phyloP scores from a whole-genome alignment of 30 jellyfish, hydroid and myxozoan genomes.

The Chironex yamaguchii region DNA sequence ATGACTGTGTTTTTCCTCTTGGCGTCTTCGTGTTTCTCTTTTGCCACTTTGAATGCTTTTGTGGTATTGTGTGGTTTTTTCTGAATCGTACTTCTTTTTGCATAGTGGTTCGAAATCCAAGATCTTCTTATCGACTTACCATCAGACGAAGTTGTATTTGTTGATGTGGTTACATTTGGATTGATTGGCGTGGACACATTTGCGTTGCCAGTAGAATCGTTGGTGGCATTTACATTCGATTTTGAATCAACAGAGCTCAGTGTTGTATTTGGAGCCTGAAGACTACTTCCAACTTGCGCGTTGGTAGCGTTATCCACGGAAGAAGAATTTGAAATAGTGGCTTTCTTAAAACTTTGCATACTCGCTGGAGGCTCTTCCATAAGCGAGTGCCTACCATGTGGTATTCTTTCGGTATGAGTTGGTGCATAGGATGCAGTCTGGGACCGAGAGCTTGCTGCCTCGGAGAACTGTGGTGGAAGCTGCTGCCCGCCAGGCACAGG shows the following conservation, averaged over 20 bases:
- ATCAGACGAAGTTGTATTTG: not conserved
- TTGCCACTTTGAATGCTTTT: constrained; percentile 46
- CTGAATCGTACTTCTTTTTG: not conserved
- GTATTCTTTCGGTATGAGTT: not conserved
- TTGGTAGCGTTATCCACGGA: not conserved
- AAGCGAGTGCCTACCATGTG: not conserved
- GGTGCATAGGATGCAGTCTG: not conserved
- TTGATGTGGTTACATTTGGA: not conserved
- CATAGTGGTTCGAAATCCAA: not conserved
- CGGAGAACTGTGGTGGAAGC: no score
- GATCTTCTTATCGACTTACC: not conserved
- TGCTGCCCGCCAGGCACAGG: constrained; percentile 19
- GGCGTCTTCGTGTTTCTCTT: constrained; percentile 75
- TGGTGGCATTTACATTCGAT: no score
- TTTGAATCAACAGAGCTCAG: not conserved
- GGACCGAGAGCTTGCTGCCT: not conserved
- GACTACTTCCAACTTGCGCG: not conserved
- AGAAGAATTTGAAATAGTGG: not conserved
- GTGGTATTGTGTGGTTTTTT: not conserved
- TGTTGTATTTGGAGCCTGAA: not conserved
- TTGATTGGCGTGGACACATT: not conserved
- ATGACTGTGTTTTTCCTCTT: constrained; percentile 86
- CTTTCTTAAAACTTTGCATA: not conserved
- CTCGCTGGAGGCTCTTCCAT: not conserved
- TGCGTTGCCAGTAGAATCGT: not conserved